Base-by-base conservation (phyloP, 2,888 invertebrate species). In the Rhodophaea formosa region DNA sequence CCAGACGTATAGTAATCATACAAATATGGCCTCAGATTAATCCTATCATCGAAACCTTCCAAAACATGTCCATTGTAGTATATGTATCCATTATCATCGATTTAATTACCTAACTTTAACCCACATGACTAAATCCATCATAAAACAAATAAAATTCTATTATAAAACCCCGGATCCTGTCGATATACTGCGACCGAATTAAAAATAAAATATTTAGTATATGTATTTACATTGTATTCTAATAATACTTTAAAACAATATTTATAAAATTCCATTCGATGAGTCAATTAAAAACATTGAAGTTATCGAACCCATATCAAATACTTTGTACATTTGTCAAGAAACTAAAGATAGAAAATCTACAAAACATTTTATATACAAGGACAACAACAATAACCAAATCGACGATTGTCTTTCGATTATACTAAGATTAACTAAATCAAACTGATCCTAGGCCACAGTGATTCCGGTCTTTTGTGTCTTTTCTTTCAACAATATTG, bases 221-320 rank as follows among this genome's bases (percentile, higher is more conserved):
- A 84, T 83, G 80, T 90, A 90, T 88, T 69, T 88, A 88, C 88
- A 89, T 67, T 68, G 80, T 89, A 87, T 80, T 81, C 89, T 90
- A 90, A 85, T 89, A 90, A 90, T 89, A 90, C 89, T 89, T 88
- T 87, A 81, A 88, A 89, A 88, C 85, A 87, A 88, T 88, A 89
- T 88, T 87, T 88, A 90, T 88, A 89, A 79, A 76, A 77, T 80
- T 82, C 67, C 70, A 76, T 71, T 76, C 78, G 75, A 79, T 70
- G 71, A 76, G 75, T 76, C 67, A 60, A 68, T 76, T 67, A 72
- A 78, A 75, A 79, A 77, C 80, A 79, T 77, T 75, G 82, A 82
- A 77, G 72, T 71, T 77, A 71, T 73, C 66, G 69, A 80, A 84
- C 82, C 77, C 76, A 82, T 80, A 81, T 71, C 82, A 78, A 80